Percentiles rank a stretch among this genome's conserved stretches.
These are phyloP conservation scores for Eledone cirrhosa DNA, from an alignment of 2,888 invertebrate species.

Conservation along the genomic window DNA sequence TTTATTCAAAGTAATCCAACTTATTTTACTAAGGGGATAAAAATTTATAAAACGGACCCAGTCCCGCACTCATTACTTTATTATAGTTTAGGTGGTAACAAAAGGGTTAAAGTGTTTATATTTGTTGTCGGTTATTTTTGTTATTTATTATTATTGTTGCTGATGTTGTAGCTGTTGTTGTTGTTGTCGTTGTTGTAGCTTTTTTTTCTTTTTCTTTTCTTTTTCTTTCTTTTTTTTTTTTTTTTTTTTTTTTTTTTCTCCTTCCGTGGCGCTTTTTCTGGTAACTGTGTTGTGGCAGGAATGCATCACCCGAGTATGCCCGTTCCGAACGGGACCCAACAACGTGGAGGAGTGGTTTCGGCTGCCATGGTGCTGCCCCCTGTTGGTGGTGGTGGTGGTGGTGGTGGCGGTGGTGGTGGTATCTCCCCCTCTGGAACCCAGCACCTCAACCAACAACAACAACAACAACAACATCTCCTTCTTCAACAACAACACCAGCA, in stretches of 20 bases:
- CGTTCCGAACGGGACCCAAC: background rate
- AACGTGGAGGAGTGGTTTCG: background rate
- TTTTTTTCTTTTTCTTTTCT: background rate
- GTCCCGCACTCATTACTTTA: too few relatives aligned
- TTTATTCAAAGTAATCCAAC: too few relatives aligned
- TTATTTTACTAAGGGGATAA: background rate
- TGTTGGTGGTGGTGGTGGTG: background rate
- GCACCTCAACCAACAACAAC: background rate
- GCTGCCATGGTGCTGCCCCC: conserved; percentile 1
- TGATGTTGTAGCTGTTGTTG: conserved; percentile 22
- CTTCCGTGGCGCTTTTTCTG: background rate
- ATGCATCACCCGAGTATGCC: conserved; percentile 16
- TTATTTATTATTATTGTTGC: background rate
- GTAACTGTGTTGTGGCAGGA: conserved; percentile 23
- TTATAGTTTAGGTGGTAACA: too few relatives aligned
- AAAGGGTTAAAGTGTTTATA: too few relatives aligned
- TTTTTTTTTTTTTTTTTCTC: conserved; percentile 4
- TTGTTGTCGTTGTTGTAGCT: conserved; percentile 12
- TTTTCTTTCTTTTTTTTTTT: background rate
- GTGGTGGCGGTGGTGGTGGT: background rate
- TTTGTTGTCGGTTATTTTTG: background rate
- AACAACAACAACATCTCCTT: background rate
- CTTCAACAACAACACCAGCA: background rate
- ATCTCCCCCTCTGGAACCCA: conserved; percentile 14
- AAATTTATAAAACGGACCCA: background rate